A percentile compares a stretch with the other conserved stretches of the same genome.
phyloP scores from a whole-genome alignment of 2,113 vertebrate species.

The Notiomystis cincta region DNA sequence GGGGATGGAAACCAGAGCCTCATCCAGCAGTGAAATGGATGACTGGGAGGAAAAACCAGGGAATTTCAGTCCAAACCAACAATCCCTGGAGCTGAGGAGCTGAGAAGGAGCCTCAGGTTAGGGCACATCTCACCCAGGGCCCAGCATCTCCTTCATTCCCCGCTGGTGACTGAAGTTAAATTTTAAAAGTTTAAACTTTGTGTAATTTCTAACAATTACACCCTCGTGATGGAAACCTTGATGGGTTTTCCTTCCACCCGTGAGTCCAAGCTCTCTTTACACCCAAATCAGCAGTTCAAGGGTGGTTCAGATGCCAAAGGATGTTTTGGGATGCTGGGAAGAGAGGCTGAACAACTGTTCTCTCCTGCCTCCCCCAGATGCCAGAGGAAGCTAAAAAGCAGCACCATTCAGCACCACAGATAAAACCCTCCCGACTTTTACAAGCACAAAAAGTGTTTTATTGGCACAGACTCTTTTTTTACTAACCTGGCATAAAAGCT shows the following conservation, averaged over 20 bases:
- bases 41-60: neutral
- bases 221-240: neutral
- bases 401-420: neutral
- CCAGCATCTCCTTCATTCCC: neutral
- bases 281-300: neutral
- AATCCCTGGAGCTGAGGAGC: neutral
- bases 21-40: neutral
- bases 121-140: neutral
- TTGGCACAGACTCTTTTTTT: slow-evolving; percentile 6
- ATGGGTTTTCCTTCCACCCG: neutral
- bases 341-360: neutral
- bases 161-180: neutral
- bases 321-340: neutral
- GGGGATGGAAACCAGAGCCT: neutral
- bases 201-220: neutral
- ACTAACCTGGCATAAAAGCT: slow-evolving; percentile 38
- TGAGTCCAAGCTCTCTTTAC: neutral
- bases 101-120: neutral
- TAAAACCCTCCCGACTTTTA: neutral
- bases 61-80: neutral
- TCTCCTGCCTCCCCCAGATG: neutral
- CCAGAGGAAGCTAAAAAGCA: neutral
- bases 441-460: slow-evolving; percentile 25
- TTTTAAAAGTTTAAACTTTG: neutral
- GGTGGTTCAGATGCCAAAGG: neutral